phyloP scores from a whole-genome alignment of 2,113 vertebrate genomes.

The Nettapus auritus region DNA sequence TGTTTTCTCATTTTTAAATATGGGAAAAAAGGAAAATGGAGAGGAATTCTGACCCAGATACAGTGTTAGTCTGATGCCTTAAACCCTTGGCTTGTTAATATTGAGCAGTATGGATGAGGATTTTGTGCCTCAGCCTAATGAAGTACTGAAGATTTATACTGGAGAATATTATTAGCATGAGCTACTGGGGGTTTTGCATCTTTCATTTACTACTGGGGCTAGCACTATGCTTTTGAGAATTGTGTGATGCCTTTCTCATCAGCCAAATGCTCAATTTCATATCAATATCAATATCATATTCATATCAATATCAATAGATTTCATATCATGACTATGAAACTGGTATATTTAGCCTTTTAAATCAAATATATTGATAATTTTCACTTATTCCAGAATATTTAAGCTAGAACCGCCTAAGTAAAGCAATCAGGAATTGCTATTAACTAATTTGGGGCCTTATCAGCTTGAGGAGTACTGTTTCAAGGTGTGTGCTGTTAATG shows the following conservation, averaged over 20 bases:
- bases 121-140: not conserved
- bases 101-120: not conserved
- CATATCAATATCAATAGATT: not conserved
- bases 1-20: not conserved
- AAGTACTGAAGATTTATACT: slow-evolving; percentile 4
- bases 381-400: not conserved
- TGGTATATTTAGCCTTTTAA: not conserved
- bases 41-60: not conserved
- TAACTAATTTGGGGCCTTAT: slow-evolving; percentile 29
- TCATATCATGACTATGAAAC: not conserved
- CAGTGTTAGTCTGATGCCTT: not conserved
- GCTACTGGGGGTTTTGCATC: not conserved
- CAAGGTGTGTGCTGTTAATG: not conserved
- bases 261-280: not conserved
- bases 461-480: not conserved
- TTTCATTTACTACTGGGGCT: not conserved
- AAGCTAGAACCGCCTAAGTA: not conserved
- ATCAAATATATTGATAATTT: slow-evolving; percentile 19
- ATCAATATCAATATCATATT: no score
- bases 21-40: not conserved
- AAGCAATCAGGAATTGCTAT: not conserved
- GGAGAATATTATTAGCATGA: not conserved
- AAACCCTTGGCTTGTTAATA: not conserved
- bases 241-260: not conserved
- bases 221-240: not conserved